A percentile compares a stretch with the other conserved stretches of the same genome.
Evolutionary conservation across 2,113 vertebrate species (phyloP).

Genomic region (Mellivora capensis): DNA sequence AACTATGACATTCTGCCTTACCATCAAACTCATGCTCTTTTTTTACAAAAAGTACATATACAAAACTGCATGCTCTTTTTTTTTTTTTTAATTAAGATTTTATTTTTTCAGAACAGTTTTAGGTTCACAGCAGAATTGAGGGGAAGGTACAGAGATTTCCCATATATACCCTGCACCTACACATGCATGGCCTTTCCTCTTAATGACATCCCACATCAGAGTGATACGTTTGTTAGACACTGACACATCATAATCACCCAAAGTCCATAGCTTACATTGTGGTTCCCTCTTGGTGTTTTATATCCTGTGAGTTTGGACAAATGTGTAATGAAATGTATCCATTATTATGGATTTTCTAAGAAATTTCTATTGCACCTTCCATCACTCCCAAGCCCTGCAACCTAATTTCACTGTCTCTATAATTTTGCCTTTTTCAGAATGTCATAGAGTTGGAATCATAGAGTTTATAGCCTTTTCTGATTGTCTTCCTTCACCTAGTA

Average conservation of each 20-base stretch:
- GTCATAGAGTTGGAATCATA: not conserved
- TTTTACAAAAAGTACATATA: not conserved
- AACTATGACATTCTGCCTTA: not conserved
- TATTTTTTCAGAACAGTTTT: not conserved
- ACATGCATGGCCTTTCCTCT: not conserved
- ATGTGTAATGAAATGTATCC: not conserved
- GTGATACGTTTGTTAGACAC: not conserved
- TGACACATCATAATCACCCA: not conserved
- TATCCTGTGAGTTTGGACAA: not conserved
- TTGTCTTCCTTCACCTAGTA: not conserved
- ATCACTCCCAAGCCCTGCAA: not conserved
- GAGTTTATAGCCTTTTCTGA: not conserved
- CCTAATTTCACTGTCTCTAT: not conserved
- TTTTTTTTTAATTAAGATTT: not conserved
- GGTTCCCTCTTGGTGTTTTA: not conserved
- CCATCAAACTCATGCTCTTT: not conserved
- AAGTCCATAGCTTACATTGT: not conserved
- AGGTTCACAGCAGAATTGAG: not conserved
- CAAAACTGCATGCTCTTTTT: not conserved
- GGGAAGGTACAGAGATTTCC: not conserved
- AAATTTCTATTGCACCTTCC: not conserved
- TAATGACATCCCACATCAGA: not conserved
- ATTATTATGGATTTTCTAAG: not conserved
- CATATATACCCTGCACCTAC: not conserved
- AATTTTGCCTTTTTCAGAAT: slow-evolving; percentile 7